Evolutionary conservation across 2,797 vertebrate species (phyloP).

Genomic region (Acanthurus tractus): DNA sequence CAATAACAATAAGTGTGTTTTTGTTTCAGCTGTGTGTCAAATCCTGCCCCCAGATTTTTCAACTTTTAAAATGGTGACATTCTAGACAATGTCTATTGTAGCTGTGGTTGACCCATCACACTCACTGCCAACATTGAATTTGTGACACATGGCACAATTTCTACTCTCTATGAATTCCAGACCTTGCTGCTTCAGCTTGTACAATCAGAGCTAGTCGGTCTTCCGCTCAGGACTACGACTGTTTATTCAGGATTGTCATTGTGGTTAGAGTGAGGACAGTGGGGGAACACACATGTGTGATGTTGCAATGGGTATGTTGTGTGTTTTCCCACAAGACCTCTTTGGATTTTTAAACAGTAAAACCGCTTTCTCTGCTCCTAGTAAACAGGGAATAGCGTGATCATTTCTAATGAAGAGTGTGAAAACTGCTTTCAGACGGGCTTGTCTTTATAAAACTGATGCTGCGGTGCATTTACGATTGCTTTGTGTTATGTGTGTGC

Average conservation of each 20-base stretch:
- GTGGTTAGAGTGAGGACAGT: conserved; percentile 75
- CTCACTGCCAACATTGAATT: conserved; percentile 52
- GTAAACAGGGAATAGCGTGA: conserved; percentile 73
- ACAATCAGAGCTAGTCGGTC: conserved; percentile 76
- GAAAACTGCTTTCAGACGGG: conserved; percentile 75
- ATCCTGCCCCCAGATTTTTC: neutral
- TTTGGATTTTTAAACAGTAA: conserved; percentile 71
- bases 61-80: conserved; percentile 4
- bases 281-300: conserved; percentile 74
- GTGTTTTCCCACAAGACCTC: conserved; percentile 70
- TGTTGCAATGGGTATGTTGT: conserved; percentile 76
- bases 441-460: conserved; percentile 57
- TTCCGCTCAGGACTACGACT: conserved; percentile 77
- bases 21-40: neutral
- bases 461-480: conserved; percentile 59
- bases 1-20: neutral
- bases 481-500: conserved; percentile 48
- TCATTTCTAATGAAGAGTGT: conserved; percentile 69
- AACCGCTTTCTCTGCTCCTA: conserved; percentile 61
- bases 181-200: conserved; percentile 68
- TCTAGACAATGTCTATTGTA: conserved; percentile 10
- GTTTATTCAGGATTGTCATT: conserved; percentile 81
- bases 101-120: conserved; percentile 39
- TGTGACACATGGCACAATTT: conserved; percentile 66
- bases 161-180: conserved; percentile 77